These are phyloP conservation scores for Melitaea cinxia DNA, from an alignment of 1,140 invertebrate species.

Conservation along the genomic window DNA sequence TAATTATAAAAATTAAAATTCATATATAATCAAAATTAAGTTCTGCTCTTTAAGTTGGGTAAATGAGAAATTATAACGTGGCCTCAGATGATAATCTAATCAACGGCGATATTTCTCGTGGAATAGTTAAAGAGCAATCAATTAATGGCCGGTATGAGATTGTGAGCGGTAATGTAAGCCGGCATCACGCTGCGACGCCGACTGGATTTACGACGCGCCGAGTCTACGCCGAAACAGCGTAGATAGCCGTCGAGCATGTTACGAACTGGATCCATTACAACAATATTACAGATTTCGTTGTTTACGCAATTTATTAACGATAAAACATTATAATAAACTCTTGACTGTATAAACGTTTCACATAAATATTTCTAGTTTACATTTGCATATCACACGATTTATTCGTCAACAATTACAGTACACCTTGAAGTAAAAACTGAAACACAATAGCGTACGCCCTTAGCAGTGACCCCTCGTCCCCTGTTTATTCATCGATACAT, in stretches of 20 bases:
- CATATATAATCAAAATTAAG: not conserved
- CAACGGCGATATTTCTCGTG: constrained; percentile 33
- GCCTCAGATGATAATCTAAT: constrained; percentile 34
- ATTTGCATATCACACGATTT: constrained; percentile 13
- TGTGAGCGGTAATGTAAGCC: constrained; percentile 29
- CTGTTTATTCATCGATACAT: constrained; percentile 52
- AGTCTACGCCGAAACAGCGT: constrained; percentile 29
- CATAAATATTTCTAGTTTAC: not conserved
- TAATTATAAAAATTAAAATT: not conserved
- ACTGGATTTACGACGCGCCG: constrained; percentile 28
- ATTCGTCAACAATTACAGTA: constrained; percentile 17
- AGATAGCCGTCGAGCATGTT: constrained; percentile 29
- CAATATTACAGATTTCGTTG: constrained; percentile 27
- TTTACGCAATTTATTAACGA: constrained; percentile 30
- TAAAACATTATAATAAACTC: constrained; percentile 20
- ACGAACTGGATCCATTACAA: constrained; percentile 30
- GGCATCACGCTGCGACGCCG: constrained; percentile 38
- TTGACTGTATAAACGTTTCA: not conserved
- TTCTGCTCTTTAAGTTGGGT: too few species aligned
- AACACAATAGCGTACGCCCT: constrained; percentile 50
- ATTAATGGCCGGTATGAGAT: constrained; percentile 34
- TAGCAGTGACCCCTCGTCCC: constrained; percentile 54
- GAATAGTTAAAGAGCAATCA: constrained; percentile 30
- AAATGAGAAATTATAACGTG: constrained; percentile 29
- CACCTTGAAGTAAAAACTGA: constrained; percentile 30